phyloP scores from a whole-genome alignment of 2,797 vertebrate genomes.

The Melanotaenia nigrans region DNA sequence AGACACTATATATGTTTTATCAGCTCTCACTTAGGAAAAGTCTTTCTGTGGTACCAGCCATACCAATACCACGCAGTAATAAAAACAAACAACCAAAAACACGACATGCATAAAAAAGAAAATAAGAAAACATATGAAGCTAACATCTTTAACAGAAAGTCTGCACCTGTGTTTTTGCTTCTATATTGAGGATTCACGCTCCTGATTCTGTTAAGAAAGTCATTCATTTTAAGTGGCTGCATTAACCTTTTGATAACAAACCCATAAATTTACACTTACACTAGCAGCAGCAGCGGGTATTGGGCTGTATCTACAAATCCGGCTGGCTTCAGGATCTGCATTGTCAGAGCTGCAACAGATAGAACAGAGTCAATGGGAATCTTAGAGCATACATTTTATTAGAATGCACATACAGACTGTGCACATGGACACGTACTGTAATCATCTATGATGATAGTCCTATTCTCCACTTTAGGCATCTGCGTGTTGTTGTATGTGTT shows the following conservation, averaged over 20 bases:
- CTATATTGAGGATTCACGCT: too few relatives aligned
- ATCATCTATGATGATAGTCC: constrained; percentile 87
- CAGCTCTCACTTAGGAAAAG: too few relatives aligned
- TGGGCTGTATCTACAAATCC: constrained; percentile 86
- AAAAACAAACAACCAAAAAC: too few relatives aligned
- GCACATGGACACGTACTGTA: constrained; percentile 85
- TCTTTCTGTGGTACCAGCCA: too few relatives aligned
- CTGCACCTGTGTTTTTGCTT: not conserved
- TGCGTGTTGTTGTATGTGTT: constrained; percentile 85
- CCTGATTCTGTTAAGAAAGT: too few relatives aligned
- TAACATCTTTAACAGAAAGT: not conserved
- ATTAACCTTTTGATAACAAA: not conserved
- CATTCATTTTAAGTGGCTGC: not conserved
- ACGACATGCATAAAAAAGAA: not conserved
- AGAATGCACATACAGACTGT: not conserved
- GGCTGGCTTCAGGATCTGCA: constrained; percentile 95
- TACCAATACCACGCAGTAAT: too few relatives aligned
- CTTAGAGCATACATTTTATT: not conserved
- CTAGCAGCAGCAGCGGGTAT: constrained; percentile 93
- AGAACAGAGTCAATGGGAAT: not conserved
- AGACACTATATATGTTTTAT: too few relatives aligned
- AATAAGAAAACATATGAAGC: not conserved
- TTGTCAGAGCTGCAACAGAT: constrained; percentile 83
- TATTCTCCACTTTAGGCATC: constrained; percentile 91
- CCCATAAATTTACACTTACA: constrained; percentile 86